Evolutionary conservation across 2,888 invertebrate genomes (phyloP).

Genomic region (Chironomus riparius): DNA sequence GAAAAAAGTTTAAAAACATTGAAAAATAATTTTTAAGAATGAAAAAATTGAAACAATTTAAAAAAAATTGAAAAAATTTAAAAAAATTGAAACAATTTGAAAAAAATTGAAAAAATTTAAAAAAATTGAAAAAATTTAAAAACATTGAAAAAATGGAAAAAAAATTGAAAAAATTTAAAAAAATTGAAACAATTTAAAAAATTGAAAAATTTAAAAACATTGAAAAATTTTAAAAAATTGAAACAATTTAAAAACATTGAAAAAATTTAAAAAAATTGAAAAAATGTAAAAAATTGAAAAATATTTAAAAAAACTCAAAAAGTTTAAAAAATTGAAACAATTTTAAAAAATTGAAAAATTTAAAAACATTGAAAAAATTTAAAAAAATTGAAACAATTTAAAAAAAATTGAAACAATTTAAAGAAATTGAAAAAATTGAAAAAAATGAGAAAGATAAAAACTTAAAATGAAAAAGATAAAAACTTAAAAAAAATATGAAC

Average conservation of each 20-base stretch:
- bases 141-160: slow-evolving; percentile 24
- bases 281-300: not conserved
- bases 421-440: too few relatives aligned
- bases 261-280: slow-evolving; percentile 21
- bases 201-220: slow-evolving; percentile 12
- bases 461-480: too few relatives aligned
- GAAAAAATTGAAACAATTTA: not conserved
- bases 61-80: not conserved
- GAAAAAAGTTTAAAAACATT: too few relatives aligned
- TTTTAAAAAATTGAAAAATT: too few relatives aligned
- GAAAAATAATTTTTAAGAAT: too few relatives aligned
- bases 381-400: too few relatives aligned
- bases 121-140: slow-evolving; percentile 14
- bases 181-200: slow-evolving; percentile 21
- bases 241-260: slow-evolving; percentile 14
- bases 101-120: slow-evolving; percentile 11
- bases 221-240: slow-evolving; percentile 22
- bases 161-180: slow-evolving; percentile 8
- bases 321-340: too few relatives aligned
- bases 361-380: too few relatives aligned
- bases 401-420: too few relatives aligned
- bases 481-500: too few relatives aligned
- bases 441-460: too few relatives aligned
- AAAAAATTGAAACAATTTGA: slow-evolving; percentile 9
- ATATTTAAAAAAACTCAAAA: too few relatives aligned